Conservation (phyloP, 2,797 vertebrate genomes). For the Tamandua tetradactyla region DNA sequence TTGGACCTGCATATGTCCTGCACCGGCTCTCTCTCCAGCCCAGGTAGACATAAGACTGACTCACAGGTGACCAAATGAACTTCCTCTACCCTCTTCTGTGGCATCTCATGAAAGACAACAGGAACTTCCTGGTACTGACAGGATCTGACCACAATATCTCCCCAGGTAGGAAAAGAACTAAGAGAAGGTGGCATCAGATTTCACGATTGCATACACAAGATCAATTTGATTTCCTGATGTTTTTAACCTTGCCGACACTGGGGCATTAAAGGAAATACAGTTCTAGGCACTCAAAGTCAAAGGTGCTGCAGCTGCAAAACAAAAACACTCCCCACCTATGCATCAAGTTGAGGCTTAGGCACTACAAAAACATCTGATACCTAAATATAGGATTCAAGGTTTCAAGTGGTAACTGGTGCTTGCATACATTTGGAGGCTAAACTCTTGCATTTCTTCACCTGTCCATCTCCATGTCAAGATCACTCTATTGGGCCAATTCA, state of each 20-base stretch:
- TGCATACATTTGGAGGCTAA: background rate
- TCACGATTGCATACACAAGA: conserved; percentile 10
- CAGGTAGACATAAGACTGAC: background rate
- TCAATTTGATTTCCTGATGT: conserved; percentile 25
- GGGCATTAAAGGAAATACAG: conserved; percentile 32
- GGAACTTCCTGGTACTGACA: background rate
- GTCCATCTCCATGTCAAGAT: background rate
- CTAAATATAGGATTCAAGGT: background rate
- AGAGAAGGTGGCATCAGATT: conserved; percentile 33
- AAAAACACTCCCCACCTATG: background rate
- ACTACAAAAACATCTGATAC: background rate
- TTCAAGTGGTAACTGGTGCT: background rate
- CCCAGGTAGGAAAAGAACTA: background rate
- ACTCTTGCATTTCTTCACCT: background rate
- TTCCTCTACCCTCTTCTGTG: background rate
- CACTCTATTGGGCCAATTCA: background rate
- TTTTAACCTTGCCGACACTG: conserved; percentile 16
- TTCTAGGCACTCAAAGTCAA: background rate
- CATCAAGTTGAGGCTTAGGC: background rate
- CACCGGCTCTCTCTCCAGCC: background rate
- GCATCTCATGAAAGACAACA: background rate
- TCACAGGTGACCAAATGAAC: background rate
- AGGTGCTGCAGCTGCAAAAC: background rate
- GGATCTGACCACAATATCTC: background rate
- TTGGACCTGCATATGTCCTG: background rate